Evolutionary conservation across 2,113 vertebrate species (phyloP).

Genomic region (Prionailurus viverrinus): DNA sequence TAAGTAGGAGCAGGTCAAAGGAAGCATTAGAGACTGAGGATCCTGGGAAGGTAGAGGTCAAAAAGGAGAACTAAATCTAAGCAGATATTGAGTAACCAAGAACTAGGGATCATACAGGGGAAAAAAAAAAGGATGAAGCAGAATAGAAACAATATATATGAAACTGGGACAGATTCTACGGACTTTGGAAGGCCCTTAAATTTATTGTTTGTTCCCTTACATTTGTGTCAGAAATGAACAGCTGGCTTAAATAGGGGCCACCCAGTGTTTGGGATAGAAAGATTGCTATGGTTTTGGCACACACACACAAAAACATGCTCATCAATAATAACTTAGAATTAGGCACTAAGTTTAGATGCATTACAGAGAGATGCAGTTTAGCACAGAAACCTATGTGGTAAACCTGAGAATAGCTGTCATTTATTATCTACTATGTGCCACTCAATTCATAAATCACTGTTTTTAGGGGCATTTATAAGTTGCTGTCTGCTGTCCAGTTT

Average conservation of each 20-base stretch:
- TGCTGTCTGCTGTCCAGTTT: background rate
- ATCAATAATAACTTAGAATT: slow-evolving; percentile 21
- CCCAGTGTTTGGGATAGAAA: background rate
- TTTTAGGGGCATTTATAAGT: slow-evolving; percentile 29
- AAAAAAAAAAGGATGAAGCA: background rate
- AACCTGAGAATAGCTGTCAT: background rate
- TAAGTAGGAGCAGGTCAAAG: background rate
- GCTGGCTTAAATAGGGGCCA: background rate
- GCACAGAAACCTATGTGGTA: background rate
- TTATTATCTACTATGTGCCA: background rate
- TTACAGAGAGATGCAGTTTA: slow-evolving; percentile 49
- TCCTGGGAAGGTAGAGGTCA: background rate
- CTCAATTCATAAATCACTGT: slow-evolving; percentile 54
- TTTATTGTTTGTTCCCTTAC: background rate
- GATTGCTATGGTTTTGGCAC: background rate
- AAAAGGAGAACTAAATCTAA: slow-evolving; percentile 29
- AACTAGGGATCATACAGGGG: background rate
- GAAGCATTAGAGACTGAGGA: background rate
- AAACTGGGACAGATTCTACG: background rate
- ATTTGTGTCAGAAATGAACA: slow-evolving; percentile 46
- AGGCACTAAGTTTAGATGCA: background rate
- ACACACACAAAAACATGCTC: background rate
- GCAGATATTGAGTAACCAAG: background rate
- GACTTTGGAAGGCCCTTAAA: background rate
- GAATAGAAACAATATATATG: background rate